Percentiles rank a stretch among this genome's conserved stretches.
Conservation (phyloP, 2,797 vertebrate species). For the Hoplostethus atlanticus region DNA sequence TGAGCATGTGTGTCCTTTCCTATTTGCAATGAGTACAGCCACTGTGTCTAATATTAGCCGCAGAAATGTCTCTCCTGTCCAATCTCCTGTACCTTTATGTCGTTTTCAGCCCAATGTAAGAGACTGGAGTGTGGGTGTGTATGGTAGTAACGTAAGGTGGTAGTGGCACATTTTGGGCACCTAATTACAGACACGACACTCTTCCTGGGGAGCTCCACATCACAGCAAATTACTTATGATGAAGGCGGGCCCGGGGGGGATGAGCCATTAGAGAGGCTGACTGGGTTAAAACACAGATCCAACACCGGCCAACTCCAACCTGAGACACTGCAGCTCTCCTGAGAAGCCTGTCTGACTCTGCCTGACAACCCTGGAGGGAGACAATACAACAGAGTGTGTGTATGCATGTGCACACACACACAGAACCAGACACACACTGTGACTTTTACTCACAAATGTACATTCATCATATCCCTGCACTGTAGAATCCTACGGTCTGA, state of each 20-base stretch:
- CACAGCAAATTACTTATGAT: conserved; percentile 32
- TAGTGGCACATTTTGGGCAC: conserved; percentile 5
- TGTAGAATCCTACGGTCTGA: too few relatives aligned
- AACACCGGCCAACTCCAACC: not conserved
- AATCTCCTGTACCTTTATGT: conserved; percentile 43
- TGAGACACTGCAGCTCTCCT: conserved; percentile 2
- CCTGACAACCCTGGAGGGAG: not conserved
- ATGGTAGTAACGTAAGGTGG: conserved; percentile 8
- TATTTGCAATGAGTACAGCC: conserved; percentile 38
- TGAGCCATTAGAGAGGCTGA: conserved; percentile 23
- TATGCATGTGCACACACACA: conserved; percentile 1
- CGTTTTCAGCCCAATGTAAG: conserved; percentile 19
- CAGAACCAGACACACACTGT: conserved; percentile 1
- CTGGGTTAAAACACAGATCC: conserved; percentile 17
- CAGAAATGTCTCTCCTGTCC: conserved; percentile 45
- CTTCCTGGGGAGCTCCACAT: conserved; percentile 9
- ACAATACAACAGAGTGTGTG: not conserved
- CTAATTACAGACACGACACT: conserved; percentile 21
- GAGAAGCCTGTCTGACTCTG: conserved; percentile 7
- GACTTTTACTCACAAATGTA: too few relatives aligned
- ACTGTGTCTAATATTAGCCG: conserved; percentile 54
- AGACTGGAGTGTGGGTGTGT: conserved; percentile 2
- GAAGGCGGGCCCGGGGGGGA: conserved; percentile 8
- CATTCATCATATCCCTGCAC: too few relatives aligned
- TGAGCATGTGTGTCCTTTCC: conserved; percentile 43